Base-by-base conservation (phyloP, 1,140 invertebrate species). In the Chlorops oryzae region DNA sequence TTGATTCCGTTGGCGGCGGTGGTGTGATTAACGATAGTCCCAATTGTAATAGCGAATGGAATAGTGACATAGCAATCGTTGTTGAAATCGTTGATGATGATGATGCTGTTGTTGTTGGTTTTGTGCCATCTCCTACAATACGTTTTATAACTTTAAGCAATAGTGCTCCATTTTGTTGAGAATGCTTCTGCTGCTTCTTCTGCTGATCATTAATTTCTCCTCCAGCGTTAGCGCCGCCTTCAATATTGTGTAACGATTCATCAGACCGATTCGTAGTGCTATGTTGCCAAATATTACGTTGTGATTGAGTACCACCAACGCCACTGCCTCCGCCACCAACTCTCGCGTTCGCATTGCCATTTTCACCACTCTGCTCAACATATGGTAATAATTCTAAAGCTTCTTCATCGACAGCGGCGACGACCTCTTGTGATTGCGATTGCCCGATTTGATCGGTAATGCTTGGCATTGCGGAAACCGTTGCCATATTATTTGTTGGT, bases 11-110 rank as follows among this genome's bases (percentile, higher is more conserved):
- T 41, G 77, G 74, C 5, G 78, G 74, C n/a, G n/a, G n/a, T 25
- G 51, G 46, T 3, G 77, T 79, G 17, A 86, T 71, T n/a, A 90
- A 74, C 6, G 82, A 77, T 40, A 81, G 80, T 2, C 82, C 86
- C 60, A 92, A 78, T 34, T 85, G 83, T 43, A 93, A 81, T 2
- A 94, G 72, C 0, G 87, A 84, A 54, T 81, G 79, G 34, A 94
- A 75, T 53, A 93, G 81, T 0, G 82, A 82, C 48, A 81, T 77
- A 21, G 87, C 80, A 2, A 90, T 86, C 24, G 82, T 80, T 57
- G 85, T 81, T 13, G 51, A 4, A 22, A 24, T 6, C 27, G 39
- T 18, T n/a, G n/a, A n/a, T n/a, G n/a, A n/a, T n/a, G n/a, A 58
- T 0, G 60, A 50, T 1, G 62, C 59, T 35, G 65, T 32, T 3